phyloP scores from a whole-genome alignment of 2,888 invertebrate genomes.

The Polymixis flavicincta region DNA sequence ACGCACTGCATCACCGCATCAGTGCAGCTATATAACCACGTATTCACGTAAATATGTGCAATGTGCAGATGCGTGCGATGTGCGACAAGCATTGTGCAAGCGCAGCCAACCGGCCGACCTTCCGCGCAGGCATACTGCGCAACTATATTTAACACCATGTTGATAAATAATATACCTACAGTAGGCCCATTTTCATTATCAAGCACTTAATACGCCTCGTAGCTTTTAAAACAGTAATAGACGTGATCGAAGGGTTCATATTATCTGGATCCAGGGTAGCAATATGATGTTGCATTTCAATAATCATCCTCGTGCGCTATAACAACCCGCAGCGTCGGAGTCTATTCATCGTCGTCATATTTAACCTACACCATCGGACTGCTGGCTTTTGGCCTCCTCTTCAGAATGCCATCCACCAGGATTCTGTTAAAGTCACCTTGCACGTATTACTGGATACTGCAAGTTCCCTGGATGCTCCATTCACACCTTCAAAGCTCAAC shows the following conservation, averaged over 20 bases:
- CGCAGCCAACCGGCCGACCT: conserved; percentile 60
- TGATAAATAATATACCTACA: conserved; percentile 2
- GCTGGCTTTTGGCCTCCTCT: not conserved
- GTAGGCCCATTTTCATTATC: not conserved
- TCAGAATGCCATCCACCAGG: not conserved
- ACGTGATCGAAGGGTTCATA: not conserved
- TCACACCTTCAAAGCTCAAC: not conserved
- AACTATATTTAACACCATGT: conserved; percentile 26
- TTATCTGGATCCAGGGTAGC: not conserved
- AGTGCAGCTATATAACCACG: not conserved
- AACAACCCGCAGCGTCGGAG: not conserved
- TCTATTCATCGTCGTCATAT: not conserved
- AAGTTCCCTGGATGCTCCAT: not conserved
- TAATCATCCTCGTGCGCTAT: not conserved
- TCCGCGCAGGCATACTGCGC: conserved; percentile 43
- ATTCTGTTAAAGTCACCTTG: not conserved
- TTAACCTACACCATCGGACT: not conserved
- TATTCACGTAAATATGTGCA: conserved; percentile 62
- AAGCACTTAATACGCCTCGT: not conserved
- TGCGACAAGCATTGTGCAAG: conserved; percentile 58
- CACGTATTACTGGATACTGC: not conserved
- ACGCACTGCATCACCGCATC: not conserved
- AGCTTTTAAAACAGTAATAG: not conserved
- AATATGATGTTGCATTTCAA: not conserved
- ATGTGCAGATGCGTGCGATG: conserved; percentile 65